Evolutionary conservation across 2,113 vertebrate genomes (phyloP), one percentile per base, ranked within the genome.

Genomic region (Osmerus eperlanus): DNA sequence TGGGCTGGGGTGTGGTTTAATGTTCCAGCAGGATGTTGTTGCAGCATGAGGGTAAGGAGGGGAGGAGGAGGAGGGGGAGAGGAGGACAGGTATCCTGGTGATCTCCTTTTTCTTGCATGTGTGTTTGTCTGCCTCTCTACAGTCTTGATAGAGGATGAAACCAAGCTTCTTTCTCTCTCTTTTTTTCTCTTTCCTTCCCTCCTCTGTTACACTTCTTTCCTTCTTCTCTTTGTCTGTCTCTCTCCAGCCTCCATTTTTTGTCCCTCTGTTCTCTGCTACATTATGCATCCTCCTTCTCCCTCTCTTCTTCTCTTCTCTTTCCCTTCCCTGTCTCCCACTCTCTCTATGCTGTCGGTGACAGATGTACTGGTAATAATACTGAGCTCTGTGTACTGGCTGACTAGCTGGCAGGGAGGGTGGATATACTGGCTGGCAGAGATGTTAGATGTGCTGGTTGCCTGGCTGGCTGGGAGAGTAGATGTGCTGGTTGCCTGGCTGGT

Each of bases 281-380:
- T 19, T 70, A 47, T 29, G 18, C 63, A 59, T 63, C 41, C 74
- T 76, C 79, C 71, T 81, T 70, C 76, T 80, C 56, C 56, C 73
- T 68, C 69, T 28, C 51, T 71, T 79, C 68, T 68, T 69, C n/a
- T 67, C 0, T 19, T 14, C 66, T 63, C 54, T 55, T 78, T 69
- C 47, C 47, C 59, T 74, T 65, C 70, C 74, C 55, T 63, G 60
- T 64, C 61, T 59, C 71, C 55, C 67, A 73, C 53, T 75, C 67
- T 75, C 67, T 76, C 74, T 19, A 67, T 53, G 41, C 32, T 53
- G 78, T 79, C 73, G 52, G 84, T 89, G 86, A 87, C 90, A 92
- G 91, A 90, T 92, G 91, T 90, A 89, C 86, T 86, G 80, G 84
- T 89, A 89, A 89, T 85, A 88, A 88, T 89, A 86, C 84, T 90